Evolutionary conservation across 2,113 vertebrate species (phyloP).

Genomic region (Myodes glareolus): DNA sequence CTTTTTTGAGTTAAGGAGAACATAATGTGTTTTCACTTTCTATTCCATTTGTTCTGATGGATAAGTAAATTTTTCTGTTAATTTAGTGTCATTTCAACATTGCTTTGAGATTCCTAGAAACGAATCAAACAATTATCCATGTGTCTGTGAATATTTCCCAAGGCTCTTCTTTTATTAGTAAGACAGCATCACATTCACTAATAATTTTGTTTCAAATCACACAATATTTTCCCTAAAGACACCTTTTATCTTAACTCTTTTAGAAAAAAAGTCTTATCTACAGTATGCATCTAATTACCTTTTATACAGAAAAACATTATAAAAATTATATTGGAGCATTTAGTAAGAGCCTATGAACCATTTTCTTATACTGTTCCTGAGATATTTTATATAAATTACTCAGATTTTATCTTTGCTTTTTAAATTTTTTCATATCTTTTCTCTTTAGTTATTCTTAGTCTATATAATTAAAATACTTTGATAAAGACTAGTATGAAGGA

Average conservation of each 20-base stretch:
- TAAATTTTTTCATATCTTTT: neutral
- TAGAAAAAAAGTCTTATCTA: neutral
- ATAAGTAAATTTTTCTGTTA: conserved; percentile 19
- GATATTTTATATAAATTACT: neutral
- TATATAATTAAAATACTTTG: neutral
- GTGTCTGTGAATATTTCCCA: neutral
- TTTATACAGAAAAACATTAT: neutral
- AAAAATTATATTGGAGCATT: neutral
- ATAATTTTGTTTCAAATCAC: conserved; percentile 7
- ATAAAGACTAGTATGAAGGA: neutral
- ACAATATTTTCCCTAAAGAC: conserved; percentile 11
- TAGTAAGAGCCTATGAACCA: neutral
- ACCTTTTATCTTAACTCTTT: neutral
- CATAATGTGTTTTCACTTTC: neutral
- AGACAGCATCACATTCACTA: conserved; percentile 40
- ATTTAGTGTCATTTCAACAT: conserved; percentile 32
- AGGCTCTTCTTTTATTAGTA: neutral
- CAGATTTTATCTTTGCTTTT: neutral
- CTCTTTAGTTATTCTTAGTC: neutral
- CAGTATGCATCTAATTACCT: neutral
- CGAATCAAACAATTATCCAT: neutral
- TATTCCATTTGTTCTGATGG: conserved; percentile 43
- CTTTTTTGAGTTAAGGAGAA: conserved; percentile 17
- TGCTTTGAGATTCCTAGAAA: conserved; percentile 15
- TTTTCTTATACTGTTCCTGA: neutral